Conservation (phyloP, 2,888 invertebrate species). For the Anoplius nigerrimus region DNA sequence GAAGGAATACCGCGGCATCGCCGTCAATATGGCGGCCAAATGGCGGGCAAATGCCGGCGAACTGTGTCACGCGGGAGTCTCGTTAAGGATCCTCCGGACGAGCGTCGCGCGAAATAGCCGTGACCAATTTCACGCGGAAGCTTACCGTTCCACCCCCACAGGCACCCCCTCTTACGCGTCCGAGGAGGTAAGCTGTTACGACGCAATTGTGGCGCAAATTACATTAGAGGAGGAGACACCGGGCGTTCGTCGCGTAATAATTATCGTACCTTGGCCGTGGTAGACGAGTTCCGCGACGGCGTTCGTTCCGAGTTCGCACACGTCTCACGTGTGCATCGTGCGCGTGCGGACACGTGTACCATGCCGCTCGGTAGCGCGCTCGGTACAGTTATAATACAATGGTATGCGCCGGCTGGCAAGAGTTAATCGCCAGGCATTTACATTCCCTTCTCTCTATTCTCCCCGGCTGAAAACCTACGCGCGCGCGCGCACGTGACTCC, state of each 20-base stretch:
- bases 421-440: too few relatives aligned
- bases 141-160: conserved; percentile 26
- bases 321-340: neutral
- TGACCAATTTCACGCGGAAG: conserved; percentile 55
- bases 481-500: too few relatives aligned
- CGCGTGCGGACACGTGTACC: too few relatives aligned
- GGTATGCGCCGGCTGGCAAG: too few relatives aligned
- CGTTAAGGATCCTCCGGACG: conserved; percentile 47
- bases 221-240: conserved; percentile 21
- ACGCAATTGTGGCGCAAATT: conserved; percentile 33
- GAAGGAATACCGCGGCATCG: conserved; percentile 21
- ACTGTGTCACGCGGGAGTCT: conserved; percentile 51
- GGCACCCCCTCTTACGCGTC: neutral
- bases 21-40: conserved; percentile 9
- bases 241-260: conserved; percentile 8
- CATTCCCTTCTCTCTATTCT: too few relatives aligned
- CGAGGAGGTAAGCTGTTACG: conserved; percentile 26
- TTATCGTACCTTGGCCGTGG: conserved; percentile 14
- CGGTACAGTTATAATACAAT: too few relatives aligned
- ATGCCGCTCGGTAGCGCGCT: too few relatives aligned
- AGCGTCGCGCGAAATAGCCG: conserved; percentile 40
- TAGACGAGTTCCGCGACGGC: conserved; percentile 2
- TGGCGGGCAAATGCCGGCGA: conserved; percentile 15
- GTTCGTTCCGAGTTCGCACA: neutral
- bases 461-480: too few relatives aligned